Evolutionary conservation across 2,113 vertebrate species (phyloP).

Genomic region (Oceanites oceanicus): DNA sequence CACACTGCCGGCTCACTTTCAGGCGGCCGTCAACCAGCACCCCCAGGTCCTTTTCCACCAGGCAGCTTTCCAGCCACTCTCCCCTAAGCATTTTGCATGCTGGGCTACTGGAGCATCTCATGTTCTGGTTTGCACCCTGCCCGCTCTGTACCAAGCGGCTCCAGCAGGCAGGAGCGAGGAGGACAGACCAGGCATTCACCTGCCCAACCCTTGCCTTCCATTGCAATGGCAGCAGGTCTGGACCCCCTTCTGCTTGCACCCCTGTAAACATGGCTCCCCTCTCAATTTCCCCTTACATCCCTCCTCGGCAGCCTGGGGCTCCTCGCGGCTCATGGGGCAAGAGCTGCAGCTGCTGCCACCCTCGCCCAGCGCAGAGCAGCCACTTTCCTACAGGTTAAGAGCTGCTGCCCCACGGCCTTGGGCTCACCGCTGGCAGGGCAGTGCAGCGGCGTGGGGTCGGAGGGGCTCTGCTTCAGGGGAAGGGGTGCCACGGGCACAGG

Average conservation of each 20-base stretch:
- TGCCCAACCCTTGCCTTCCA: not conserved
- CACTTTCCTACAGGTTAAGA: rapidly evolving
- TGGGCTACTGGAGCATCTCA: not conserved
- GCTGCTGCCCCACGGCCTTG: not conserved
- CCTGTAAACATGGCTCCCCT: not conserved
- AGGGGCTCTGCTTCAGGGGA: not conserved
- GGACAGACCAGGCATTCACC: not conserved
- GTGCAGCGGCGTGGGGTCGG: rapidly evolving
- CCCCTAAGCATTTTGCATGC: not conserved
- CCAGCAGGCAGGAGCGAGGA: not conserved
- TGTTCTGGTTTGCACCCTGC: not conserved
- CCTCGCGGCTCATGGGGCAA: rapidly evolving
- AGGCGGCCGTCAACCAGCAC: too few relatives aligned
- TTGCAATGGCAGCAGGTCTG: not conserved
- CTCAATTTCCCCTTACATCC: not conserved
- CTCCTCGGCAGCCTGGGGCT: not conserved
- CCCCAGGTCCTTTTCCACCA: too few relatives aligned
- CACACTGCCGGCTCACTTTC: too few relatives aligned
- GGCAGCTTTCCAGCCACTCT: too few relatives aligned
- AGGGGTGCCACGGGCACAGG: not conserved
- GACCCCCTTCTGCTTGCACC: not conserved
- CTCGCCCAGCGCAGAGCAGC: rapidly evolving
- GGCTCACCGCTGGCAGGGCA: rapidly evolving
- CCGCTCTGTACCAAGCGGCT: not conserved
- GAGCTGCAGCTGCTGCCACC: not conserved